phyloP scores from a whole-genome alignment of 2,113 vertebrate genomes.

The Anarhynchus alexandrinus region DNA sequence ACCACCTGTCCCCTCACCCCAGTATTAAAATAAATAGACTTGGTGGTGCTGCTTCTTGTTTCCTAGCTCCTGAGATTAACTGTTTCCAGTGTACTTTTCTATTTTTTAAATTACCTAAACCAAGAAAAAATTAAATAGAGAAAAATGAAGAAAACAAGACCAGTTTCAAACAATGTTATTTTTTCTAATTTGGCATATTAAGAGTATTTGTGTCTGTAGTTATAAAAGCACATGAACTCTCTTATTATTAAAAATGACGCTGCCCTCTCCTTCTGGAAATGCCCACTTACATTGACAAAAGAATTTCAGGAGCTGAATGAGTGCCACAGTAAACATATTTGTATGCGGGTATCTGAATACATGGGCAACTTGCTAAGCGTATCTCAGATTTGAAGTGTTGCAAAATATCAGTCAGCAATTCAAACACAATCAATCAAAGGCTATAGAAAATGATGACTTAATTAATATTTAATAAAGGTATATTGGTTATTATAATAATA shows the following conservation, averaged over 20 bases:
- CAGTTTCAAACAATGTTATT: neutral
- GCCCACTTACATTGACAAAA: neutral
- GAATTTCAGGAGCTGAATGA: slow-evolving; percentile 12
- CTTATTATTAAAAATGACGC: neutral
- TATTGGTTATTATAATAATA: slow-evolving; percentile 41
- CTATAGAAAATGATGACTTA: slow-evolving; percentile 2
- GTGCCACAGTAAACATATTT: neutral
- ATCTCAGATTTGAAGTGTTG: neutral
- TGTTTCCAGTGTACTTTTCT: neutral
- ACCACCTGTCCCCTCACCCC: fast-evolving
- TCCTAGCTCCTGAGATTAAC: neutral
- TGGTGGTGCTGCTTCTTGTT: neutral
- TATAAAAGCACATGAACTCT: neutral
- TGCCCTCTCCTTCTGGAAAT: neutral
- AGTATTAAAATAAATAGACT: neutral
- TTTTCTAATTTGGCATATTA: neutral
- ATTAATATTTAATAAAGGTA: slow-evolving; percentile 57
- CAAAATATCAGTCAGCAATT: slow-evolving; percentile 20
- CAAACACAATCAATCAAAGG: slow-evolving; percentile 7
- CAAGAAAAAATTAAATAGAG: neutral
- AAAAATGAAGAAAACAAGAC: neutral
- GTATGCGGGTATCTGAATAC: neutral
- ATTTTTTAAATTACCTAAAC: neutral
- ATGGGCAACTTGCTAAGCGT: neutral
- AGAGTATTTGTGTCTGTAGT: neutral